Base-by-base conservation (phyloP, 2,797 vertebrate genomes). In the Otolemur crassicaudatus region DNA sequence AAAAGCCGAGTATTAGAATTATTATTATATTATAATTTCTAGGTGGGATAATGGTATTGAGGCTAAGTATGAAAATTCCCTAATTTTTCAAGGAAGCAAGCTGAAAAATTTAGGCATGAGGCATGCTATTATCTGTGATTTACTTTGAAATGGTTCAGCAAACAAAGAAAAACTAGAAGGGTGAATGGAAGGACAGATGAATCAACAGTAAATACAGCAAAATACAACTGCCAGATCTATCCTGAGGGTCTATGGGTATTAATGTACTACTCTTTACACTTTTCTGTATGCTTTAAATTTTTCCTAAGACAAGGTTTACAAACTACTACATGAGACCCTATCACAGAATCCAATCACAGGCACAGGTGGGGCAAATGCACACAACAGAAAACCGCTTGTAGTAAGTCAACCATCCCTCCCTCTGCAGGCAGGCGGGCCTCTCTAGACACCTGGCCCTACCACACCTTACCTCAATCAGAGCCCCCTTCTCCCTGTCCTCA, bases 401-500 rank as follows among this genome's bases (percentile, higher is more conserved):
- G 37, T 40, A n/a, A 67, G 29, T 67, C 0, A 8, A 8, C 25
- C 72, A 46, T 3, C 31, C 17, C 25, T 9, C 7, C 34, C 17
- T 27, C 43, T 43, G n/a, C 17, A 23, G 25, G 27, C 4, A 75
- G 25, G 37, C 2, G 40, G 13, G 37, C 53, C 70, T 70, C 12
- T 37, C 58, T 46, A 46, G 9, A 7, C 37, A 10, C 29, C 19
- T 0, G 9, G 31, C 46, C 49, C 56, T 61, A 43, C 8, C 27
- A 20, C 0, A 1, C 63, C 22, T 98, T 97, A 99, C 99, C 99
- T 99, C 99, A 91, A 99, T 98, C 40, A 99, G 98, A 90, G 98
- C 97, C 65, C 99, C 99, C 89, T 98, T 99, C 97, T 99, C 99
- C 70, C 98, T 96, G 63, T 99, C 99, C 90, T 99, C 99, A 0